Conservation (phyloP, 2,888 invertebrate species). For the Limnephilus rhombicus region DNA sequence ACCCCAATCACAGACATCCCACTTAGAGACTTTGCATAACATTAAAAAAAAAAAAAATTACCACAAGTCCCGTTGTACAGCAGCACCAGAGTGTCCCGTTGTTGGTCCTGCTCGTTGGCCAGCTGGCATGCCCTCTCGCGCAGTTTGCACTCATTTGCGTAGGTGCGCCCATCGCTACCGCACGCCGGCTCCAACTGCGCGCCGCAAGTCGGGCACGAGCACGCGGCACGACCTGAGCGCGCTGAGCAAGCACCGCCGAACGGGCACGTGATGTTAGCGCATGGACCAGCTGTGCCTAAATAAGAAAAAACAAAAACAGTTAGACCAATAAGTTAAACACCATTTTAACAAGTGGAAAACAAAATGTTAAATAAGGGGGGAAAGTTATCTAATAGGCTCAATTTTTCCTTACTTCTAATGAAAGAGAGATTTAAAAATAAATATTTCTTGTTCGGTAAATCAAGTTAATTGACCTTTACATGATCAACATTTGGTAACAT, state of each 20-base stretch:
- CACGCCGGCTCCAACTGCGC: conserved; percentile 87
- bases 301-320: not conserved
- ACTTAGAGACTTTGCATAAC: not conserved
- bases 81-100: conserved; percentile 83
- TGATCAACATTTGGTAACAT: too few species aligned
- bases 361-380: too few species aligned
- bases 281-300: conserved; percentile 78
- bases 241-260: conserved; percentile 83
- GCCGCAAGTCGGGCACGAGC: conserved; percentile 86
- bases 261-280: conserved; percentile 79
- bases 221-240: conserved; percentile 80
- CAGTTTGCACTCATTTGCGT: conserved; percentile 90
- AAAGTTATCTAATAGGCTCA: too few species aligned
- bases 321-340: not conserved
- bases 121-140: conserved; percentile 88
- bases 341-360: not conserved
- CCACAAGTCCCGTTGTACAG: conserved; percentile 80
- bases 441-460: too few species aligned
- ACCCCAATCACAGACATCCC: too few species aligned
- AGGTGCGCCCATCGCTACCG: conserved; percentile 87
- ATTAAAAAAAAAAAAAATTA: too few species aligned
- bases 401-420: too few species aligned
- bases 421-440: too few species aligned
- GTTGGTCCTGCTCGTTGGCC: conserved; percentile 79
- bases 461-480: too few species aligned